These are phyloP conservation scores for Tachystola acroxantha DNA, from an alignment of 2,888 invertebrate species.

Conservation along the genomic window DNA sequence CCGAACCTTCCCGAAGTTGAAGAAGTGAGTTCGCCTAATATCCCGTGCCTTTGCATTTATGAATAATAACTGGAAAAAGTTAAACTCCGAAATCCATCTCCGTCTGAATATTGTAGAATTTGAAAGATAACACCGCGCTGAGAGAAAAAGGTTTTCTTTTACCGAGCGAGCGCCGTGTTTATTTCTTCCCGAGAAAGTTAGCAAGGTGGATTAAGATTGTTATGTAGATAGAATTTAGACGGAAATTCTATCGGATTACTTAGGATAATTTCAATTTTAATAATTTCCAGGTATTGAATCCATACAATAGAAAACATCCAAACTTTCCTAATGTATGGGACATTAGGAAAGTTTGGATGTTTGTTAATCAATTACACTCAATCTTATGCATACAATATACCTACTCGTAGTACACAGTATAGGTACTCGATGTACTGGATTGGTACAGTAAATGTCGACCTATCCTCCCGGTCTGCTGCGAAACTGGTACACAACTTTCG, in stretches of 20 bases:
- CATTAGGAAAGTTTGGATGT: no score
- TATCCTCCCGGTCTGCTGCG: no score
- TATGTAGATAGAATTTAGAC: slow-evolving; percentile 19
- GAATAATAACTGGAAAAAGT: slow-evolving; percentile 72
- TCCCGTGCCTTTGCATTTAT: slow-evolving; percentile 69
- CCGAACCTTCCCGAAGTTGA: slow-evolving; percentile 45
- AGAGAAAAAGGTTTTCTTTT: slow-evolving; percentile 40
- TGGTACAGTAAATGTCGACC: no score
- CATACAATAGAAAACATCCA: no score
- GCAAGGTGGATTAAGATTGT: slow-evolving; percentile 41
- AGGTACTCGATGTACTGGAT: no score
- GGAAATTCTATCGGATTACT: slow-evolving; percentile 21
- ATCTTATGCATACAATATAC: no score
- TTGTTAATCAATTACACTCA: no score
- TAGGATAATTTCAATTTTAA: slow-evolving; percentile 22
- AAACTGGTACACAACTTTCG: no score
- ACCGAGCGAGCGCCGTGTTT: slow-evolving; percentile 35
- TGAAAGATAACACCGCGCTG: slow-evolving; percentile 49
- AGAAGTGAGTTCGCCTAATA: slow-evolving; percentile 59
- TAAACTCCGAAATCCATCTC: slow-evolving; percentile 61
- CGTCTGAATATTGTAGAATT: slow-evolving; percentile 65
- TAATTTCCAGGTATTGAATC: no score
- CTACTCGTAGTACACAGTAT: no score
- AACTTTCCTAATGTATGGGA: no score
- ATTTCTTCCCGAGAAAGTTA: slow-evolving; percentile 41